A percentile compares a stretch with the other conserved stretches of the same genome.
Conservation (phyloP, 2,888 invertebrate genomes). For the Romanomermis culicivorax region DNA sequence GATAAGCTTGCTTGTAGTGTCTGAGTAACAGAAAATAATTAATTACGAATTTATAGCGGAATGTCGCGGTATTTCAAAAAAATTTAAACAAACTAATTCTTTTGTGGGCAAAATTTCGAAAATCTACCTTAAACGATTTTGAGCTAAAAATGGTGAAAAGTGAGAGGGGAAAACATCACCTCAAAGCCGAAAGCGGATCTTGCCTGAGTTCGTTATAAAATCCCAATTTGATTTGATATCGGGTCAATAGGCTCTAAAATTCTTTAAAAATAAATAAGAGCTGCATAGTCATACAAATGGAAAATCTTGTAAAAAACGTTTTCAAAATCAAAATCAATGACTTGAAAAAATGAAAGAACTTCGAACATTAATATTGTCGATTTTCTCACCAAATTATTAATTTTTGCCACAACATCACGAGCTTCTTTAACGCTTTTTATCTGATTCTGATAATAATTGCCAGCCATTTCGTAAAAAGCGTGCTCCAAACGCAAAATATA, state of each 20-base stretch:
- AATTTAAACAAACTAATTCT: no score
- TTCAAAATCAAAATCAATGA: no score
- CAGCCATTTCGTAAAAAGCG: slow-evolving; percentile 76
- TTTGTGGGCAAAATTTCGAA: no score
- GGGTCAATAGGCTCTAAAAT: slow-evolving; percentile 51
- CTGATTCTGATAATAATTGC: slow-evolving; percentile 72
- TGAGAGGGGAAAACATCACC: no score
- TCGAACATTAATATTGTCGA: background rate
- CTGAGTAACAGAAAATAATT: no score
- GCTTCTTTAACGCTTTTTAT: slow-evolving; percentile 65
- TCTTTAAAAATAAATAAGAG: slow-evolving; percentile 22
- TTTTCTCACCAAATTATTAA: background rate
- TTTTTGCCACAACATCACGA: slow-evolving; percentile 38
- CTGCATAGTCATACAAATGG: slow-evolving; percentile 16
- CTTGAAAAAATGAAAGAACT: no score
- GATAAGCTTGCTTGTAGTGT: no score
- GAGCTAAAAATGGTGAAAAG: no score
- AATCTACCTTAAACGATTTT: no score
- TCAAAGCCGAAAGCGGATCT: slow-evolving; percentile 61
- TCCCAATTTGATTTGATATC: slow-evolving; percentile 90
- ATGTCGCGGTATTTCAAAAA: no score
- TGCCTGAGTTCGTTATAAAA: slow-evolving; percentile 81
- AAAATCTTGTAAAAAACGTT: no score
- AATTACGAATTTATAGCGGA: no score
- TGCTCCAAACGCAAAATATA: slow-evolving; percentile 57